These are phyloP conservation scores for Lithophane ornitopus DNA, from an alignment of 2,888 invertebrate species.

Conservation along the genomic window DNA sequence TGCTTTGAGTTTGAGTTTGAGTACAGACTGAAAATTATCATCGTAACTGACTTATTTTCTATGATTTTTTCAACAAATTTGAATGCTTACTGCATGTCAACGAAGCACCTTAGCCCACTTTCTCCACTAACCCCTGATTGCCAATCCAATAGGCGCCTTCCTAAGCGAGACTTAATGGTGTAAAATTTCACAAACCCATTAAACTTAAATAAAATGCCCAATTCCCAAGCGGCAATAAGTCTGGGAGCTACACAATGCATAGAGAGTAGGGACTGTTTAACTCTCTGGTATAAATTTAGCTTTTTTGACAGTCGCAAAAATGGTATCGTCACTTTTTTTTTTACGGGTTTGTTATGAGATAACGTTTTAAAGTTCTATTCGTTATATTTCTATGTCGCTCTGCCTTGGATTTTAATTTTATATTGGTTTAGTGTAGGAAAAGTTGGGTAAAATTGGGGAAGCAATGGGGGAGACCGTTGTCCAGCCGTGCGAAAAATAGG, in stretches of 20 bases:
- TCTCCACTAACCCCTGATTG: neutral
- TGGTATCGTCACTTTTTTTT: slow-evolving; percentile 60
- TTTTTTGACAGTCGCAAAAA: slow-evolving; percentile 64
- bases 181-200: slow-evolving; percentile 61
- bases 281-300: slow-evolving; percentile 57
- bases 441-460: neutral
- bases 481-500: neutral
- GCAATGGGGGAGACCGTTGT: neutral
- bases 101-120: neutral
- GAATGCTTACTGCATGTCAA: neutral
- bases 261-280: slow-evolving; percentile 54
- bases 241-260: slow-evolving; percentile 63
- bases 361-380: neutral
- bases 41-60: neutral
- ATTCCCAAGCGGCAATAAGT: slow-evolving; percentile 65
- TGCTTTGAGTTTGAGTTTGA: too few relatives aligned
- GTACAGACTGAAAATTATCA: neutral
- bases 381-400: neutral
- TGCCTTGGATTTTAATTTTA: neutral
- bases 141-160: slow-evolving; percentile 51
- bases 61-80: neutral
- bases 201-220: slow-evolving; percentile 65
- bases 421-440: neutral
- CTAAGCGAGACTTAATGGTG: slow-evolving; percentile 45
- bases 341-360: slow-evolving; percentile 29